Evolutionary conservation across 1,140 invertebrate genomes (phyloP).

Genomic region (Zaprionus inermis): DNA sequence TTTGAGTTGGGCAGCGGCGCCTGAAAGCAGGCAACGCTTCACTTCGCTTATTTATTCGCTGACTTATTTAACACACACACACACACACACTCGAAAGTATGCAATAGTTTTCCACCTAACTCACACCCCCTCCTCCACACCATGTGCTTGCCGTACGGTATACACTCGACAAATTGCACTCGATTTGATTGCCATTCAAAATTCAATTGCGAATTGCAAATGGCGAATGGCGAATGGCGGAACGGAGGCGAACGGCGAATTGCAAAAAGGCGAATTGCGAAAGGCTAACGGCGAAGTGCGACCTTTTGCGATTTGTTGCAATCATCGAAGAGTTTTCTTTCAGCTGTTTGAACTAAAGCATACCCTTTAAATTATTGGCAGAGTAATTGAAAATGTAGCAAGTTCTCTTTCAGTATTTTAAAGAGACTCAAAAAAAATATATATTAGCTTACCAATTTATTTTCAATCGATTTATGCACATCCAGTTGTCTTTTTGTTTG

Average conservation of each 20-base stretch:
- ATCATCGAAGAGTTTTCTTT: neutral
- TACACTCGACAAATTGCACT: constrained; percentile 59
- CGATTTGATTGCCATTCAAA: constrained; percentile 70
- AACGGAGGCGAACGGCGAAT: neutral
- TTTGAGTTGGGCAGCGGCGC: constrained; percentile 19
- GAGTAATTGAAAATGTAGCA: no score
- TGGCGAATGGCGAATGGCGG: neutral
- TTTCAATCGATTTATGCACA: no score
- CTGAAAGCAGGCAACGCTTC: constrained; percentile 26
- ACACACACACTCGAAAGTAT: constrained; percentile 54
- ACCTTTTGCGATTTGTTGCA: neutral
- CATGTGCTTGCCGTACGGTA: neutral
- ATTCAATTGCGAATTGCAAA: constrained; percentile 37
- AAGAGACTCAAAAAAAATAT: no score
- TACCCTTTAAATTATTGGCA: neutral
- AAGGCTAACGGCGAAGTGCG: neutral
- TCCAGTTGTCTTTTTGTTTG: no score
- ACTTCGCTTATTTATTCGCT: constrained; percentile 43
- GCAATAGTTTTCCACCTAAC: constrained; percentile 43
- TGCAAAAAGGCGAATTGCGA: neutral
- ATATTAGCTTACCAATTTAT: no score
- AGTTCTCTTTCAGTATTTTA: no score
- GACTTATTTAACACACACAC: constrained; percentile 60
- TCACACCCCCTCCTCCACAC: neutral
- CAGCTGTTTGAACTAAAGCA: neutral